These are phyloP conservation scores for Cotesia congregata DNA, from an alignment of 2,888 invertebrate genomes.

Conservation along the genomic window DNA sequence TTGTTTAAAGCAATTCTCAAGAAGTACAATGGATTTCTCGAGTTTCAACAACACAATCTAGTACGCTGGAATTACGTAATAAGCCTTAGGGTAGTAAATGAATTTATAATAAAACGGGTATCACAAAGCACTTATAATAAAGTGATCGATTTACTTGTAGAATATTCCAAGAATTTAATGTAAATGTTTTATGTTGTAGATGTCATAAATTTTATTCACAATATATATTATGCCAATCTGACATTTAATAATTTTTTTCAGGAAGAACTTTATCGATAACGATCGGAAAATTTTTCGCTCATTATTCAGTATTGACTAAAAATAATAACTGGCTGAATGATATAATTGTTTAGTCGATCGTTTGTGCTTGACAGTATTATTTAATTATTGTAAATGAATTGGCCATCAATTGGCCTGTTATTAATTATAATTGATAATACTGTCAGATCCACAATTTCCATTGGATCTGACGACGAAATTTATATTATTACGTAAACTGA, in stretches of 20 bases:
- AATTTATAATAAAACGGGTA: not conserved
- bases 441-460: not conserved
- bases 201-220: too few species aligned
- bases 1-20: not conserved
- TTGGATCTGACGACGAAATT: not conserved
- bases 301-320: not conserved
- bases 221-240: too few species aligned
- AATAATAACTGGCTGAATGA: not conserved
- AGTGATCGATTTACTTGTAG: not conserved
- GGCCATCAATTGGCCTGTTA: not conserved
- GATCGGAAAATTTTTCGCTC: too few species aligned
- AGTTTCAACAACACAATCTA: not conserved
- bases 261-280: too few species aligned
- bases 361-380: not conserved
- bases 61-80: not conserved
- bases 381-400: not conserved
- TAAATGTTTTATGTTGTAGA: too few species aligned
- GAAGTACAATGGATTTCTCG: not conserved
- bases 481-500: constrained; percentile 3
- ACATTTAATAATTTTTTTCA: too few species aligned
- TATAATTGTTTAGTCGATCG: not conserved
- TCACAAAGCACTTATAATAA: not conserved
- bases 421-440: not conserved
- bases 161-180: too few species aligned
- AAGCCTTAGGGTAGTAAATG: not conserved